phyloP scores from a whole-genome alignment of 2,113 vertebrate genomes.

The Cavia porcellus region DNA sequence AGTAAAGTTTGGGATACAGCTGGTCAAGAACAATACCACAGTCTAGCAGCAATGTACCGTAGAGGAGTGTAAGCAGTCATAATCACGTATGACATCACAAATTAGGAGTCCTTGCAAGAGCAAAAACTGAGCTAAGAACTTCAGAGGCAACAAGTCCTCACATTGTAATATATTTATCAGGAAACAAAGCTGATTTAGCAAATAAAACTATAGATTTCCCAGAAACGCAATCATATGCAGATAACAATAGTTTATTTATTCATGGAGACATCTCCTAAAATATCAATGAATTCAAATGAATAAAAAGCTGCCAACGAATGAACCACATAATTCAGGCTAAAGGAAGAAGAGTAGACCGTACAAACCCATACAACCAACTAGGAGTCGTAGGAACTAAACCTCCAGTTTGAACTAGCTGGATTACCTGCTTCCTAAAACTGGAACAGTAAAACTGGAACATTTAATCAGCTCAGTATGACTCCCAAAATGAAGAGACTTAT shows the following conservation, averaged over 20 bases:
- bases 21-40: background rate
- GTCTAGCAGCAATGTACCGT: background rate
- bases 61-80: background rate
- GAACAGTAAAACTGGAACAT: slow-evolving; percentile 92
- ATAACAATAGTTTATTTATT: too few relatives aligned
- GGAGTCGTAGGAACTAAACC: background rate
- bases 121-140: background rate
- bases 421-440: slow-evolving; percentile 89
- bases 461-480: slow-evolving; percentile 91
- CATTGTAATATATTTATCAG: background rate
- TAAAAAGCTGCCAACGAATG: slow-evolving; percentile 91
- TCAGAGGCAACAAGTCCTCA: background rate
- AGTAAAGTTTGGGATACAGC: background rate
- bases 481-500: slow-evolving; percentile 94
- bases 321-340: slow-evolving; percentile 94
- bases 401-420: background rate
- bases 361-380: background rate
- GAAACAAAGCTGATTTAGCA: background rate
- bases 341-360: slow-evolving; percentile 96
- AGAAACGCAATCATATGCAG: background rate
- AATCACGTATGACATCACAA: background rate
- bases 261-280: too few relatives aligned
- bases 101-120: background rate
- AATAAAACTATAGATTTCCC: background rate
- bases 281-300: background rate